Evolutionary conservation across 2,113 vertebrate species (phyloP).

Genomic region (Rhea americana): DNA sequence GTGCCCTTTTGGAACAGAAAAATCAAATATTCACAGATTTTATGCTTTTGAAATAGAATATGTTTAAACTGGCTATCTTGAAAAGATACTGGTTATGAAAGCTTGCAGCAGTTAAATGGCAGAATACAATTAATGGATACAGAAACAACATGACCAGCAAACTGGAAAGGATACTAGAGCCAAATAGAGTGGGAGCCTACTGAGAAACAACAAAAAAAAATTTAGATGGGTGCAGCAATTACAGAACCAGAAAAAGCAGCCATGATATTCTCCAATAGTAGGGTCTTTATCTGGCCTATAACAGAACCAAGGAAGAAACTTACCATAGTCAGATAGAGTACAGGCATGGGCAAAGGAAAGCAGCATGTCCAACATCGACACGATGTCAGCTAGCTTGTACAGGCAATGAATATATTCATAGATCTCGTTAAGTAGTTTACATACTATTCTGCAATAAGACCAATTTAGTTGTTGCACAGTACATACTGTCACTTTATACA

Average conservation of each 20-base stretch:
- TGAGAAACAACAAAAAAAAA: neutral
- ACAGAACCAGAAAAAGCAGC: neutral
- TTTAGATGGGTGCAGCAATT: accelerated
- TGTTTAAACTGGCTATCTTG: neutral
- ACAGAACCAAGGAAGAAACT: conserved; percentile 20
- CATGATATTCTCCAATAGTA: neutral
- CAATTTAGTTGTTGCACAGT: neutral
- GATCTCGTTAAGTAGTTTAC: conserved; percentile 87
- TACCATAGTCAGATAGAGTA: conserved; percentile 93
- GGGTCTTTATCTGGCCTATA: neutral
- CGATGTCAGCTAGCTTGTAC: conserved; percentile 92
- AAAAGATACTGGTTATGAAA: neutral
- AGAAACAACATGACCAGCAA: neutral
- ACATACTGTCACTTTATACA: neutral
- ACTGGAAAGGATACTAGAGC: neutral
- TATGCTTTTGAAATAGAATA: neutral
- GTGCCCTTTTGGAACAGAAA: neutral
- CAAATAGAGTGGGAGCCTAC: neutral
- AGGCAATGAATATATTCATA: conserved; percentile 92
- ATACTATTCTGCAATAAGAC: conserved; percentile 85
- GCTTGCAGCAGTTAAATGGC: neutral
- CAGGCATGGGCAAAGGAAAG: conserved; percentile 92
- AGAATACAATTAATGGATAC: neutral
- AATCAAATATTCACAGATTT: neutral
- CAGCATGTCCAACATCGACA: conserved; percentile 97